Percentiles rank a stretch among this genome's conserved stretches.
Evolutionary conservation across 2,888 invertebrate genomes (phyloP).

Genomic region (Serripes groenlandicus): DNA sequence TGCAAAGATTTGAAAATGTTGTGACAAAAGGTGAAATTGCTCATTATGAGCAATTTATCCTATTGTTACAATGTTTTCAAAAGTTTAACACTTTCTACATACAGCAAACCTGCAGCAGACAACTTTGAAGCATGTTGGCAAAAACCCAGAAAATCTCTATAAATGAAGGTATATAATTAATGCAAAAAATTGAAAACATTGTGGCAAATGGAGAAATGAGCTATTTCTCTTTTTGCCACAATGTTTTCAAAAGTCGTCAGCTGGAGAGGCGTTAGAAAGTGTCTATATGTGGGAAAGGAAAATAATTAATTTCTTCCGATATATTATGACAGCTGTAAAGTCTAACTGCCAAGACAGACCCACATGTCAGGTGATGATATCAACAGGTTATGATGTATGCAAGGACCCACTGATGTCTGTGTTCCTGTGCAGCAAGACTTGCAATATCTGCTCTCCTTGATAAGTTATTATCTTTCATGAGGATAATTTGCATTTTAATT

Average conservation of each 20-base stretch:
- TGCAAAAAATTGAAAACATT: not conserved
- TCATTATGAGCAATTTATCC: not conserved
- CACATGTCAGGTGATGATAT: constrained; percentile 36
- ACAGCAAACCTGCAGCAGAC: not conserved
- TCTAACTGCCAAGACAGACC: constrained; percentile 47
- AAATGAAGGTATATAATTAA: too few relatives aligned
- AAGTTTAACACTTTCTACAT: not conserved
- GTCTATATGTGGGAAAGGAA: too few relatives aligned
- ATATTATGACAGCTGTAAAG: not conserved
- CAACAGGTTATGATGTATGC: constrained; percentile 65
- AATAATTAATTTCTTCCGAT: too few relatives aligned
- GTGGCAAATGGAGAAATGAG: not conserved
- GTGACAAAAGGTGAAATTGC: not conserved
- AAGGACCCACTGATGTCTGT: constrained; percentile 48
- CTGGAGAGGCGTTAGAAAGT: too few relatives aligned
- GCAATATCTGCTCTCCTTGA: constrained; percentile 58
- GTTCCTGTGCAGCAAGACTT: constrained; percentile 57
- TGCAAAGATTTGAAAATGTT: not conserved
- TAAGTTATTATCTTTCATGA: too few relatives aligned
- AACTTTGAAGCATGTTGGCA: too few relatives aligned
- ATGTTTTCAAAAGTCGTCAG: too few relatives aligned
- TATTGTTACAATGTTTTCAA: not conserved
- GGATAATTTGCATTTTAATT: too few relatives aligned
- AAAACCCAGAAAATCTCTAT: too few relatives aligned
- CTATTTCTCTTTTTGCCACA: too few relatives aligned